Evolutionary conservation across 1,140 invertebrate genomes (phyloP).

Genomic region (Paralvinella palmiformis): DNA sequence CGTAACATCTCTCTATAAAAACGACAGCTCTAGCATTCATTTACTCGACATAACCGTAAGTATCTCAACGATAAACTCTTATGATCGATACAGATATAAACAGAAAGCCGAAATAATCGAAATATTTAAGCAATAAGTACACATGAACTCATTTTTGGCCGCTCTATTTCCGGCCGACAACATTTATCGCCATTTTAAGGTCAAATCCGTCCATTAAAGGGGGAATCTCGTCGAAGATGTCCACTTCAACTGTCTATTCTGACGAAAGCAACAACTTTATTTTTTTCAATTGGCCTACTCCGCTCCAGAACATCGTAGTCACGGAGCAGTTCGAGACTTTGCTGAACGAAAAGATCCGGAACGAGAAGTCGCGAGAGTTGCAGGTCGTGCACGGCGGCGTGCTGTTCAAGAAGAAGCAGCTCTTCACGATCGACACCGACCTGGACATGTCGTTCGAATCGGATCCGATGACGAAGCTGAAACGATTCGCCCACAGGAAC

Average conservation of each 20-base stretch:
- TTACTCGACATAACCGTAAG: no score
- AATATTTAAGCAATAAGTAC: neutral
- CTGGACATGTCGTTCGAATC: constrained; percentile 26
- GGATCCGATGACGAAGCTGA: constrained; percentile 44
- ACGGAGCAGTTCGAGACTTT: constrained; percentile 2
- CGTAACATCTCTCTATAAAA: no score
- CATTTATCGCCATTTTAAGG: neutral
- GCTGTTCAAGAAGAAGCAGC: neutral
- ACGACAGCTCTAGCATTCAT: no score
- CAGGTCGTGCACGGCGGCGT: constrained; percentile 8
- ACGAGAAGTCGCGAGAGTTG: neutral
- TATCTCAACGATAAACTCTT: no score
- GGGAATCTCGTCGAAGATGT: neutral
- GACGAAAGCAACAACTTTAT: neutral
- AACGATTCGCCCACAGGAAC: constrained; percentile 33
- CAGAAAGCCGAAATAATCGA: neutral
- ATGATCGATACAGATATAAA: no score
- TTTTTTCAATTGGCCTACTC: neutral
- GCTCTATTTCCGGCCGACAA: neutral
- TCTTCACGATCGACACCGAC: constrained; percentile 17
- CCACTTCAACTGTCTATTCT: neutral
- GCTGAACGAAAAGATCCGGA: neutral
- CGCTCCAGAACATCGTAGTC: neutral
- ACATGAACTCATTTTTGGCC: neutral
- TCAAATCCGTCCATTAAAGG: neutral